Conservation (phyloP, 2,113 vertebrate genomes). For the Anser brachyrhynchus region DNA sequence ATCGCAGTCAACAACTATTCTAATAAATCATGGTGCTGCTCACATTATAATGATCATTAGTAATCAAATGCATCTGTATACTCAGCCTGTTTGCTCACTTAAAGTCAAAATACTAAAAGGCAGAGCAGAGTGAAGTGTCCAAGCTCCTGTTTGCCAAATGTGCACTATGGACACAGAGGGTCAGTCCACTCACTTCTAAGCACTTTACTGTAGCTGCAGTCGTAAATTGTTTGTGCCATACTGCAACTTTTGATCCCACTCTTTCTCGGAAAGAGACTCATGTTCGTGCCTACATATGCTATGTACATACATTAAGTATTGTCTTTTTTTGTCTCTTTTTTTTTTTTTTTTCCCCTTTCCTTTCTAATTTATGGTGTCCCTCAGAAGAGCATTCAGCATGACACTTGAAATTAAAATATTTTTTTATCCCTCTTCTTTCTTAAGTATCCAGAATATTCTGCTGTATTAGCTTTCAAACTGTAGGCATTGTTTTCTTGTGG, state of each 20-base stretch:
- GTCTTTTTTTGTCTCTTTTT: rapidly evolving
- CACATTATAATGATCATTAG: neutral
- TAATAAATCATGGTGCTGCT: conserved; percentile 10
- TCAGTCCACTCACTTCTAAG: neutral
- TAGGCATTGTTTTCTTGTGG: neutral
- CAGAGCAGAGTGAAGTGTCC: neutral
- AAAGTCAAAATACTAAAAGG: neutral
- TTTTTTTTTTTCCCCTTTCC: neutral
- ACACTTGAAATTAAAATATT: neutral
- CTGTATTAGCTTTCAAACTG: neutral
- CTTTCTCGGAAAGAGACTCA: neutral
- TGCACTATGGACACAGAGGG: neutral
- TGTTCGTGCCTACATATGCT: neutral
- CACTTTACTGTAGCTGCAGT: neutral
- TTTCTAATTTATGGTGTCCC: neutral
- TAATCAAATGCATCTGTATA: conserved; percentile 47
- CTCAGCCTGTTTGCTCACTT: neutral
- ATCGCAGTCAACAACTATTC: neutral
- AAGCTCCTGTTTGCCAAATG: neutral
- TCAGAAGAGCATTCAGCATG: neutral
- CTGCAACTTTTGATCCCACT: neutral
- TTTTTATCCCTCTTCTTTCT: neutral
- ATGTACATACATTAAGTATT: too few relatives aligned
- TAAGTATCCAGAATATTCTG: neutral
- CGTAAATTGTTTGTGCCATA: neutral